Conservation (phyloP, 2,888 invertebrate species). For the Sericinus montela region DNA sequence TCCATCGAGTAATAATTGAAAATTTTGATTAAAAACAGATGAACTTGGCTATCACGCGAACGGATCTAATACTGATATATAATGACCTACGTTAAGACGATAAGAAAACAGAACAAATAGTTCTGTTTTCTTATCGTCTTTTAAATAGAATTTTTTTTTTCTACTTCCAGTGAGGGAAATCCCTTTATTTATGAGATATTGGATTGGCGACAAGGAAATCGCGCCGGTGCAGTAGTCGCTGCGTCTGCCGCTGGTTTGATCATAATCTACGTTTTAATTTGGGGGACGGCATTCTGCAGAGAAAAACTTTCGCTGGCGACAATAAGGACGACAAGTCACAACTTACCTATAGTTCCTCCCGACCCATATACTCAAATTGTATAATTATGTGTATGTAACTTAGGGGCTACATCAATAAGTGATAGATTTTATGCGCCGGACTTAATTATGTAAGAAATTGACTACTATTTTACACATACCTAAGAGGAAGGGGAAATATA, state of each 20-base stretch:
- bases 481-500: too few species aligned
- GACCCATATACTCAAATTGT: slow-evolving; percentile 36
- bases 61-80: too few species aligned
- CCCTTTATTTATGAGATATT: slow-evolving; percentile 87
- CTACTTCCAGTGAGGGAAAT: slow-evolving; percentile 75
- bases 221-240: slow-evolving; percentile 67
- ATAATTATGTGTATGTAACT: slow-evolving; percentile 13
- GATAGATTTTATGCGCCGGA: too few species aligned
- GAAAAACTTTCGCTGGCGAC: slow-evolving; percentile 43
- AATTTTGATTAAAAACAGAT: too few species aligned
- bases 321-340: slow-evolving; percentile 48
- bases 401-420: too few species aligned
- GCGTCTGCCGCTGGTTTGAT: slow-evolving; percentile 43
- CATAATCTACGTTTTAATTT: slow-evolving; percentile 43
- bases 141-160: not conserved
- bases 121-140: too few species aligned
- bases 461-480: too few species aligned
- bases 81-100: too few species aligned
- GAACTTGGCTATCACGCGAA: too few species aligned
- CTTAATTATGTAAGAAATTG: too few species aligned
- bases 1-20: too few species aligned
- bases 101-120: too few species aligned
- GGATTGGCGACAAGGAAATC: slow-evolving; percentile 85
- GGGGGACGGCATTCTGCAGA: slow-evolving; percentile 44
- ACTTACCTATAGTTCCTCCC: slow-evolving; percentile 43